A percentile compares a stretch with the other conserved stretches of the same genome.
Evolutionary conservation across 2,797 vertebrate genomes (phyloP).

Genomic region (Poeciliopsis gracilis): DNA sequence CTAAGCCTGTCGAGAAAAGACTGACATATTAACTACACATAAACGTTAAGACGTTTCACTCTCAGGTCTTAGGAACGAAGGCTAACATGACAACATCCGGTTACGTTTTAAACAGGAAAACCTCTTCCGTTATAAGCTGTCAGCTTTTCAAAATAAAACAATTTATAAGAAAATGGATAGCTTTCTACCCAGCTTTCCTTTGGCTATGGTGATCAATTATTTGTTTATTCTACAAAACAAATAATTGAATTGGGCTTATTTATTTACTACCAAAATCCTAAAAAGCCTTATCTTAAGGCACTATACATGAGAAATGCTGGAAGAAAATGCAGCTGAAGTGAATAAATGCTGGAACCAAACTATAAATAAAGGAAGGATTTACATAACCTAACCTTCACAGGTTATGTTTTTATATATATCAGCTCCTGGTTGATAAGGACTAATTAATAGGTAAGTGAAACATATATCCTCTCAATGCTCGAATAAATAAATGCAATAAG

Average conservation of each 20-base stretch:
- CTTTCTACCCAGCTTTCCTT: not conserved
- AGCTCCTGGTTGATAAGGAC: no score
- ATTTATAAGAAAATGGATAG: not conserved
- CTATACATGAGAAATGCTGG: not conserved
- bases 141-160: not conserved
- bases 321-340: not conserved
- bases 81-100: not conserved
- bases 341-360: not conserved
- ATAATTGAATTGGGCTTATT: not conserved
- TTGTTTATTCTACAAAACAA: not conserved
- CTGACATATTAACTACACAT: not conserved
- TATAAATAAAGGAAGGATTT: not conserved
- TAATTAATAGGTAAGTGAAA: no score
- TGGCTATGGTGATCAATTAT: no score
- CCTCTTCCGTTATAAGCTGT: not conserved
- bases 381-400: not conserved
- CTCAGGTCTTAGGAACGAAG: not conserved
- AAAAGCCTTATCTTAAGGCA: not conserved
- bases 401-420: no score
- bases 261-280: not conserved
- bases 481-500: not conserved
- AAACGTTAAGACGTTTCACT: not conserved
- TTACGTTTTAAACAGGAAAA: not conserved
- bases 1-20: not conserved
- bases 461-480: not conserved